Evolutionary conservation across 2,113 vertebrate genomes (phyloP).

Genomic region (Antidorcas marsupialis): DNA sequence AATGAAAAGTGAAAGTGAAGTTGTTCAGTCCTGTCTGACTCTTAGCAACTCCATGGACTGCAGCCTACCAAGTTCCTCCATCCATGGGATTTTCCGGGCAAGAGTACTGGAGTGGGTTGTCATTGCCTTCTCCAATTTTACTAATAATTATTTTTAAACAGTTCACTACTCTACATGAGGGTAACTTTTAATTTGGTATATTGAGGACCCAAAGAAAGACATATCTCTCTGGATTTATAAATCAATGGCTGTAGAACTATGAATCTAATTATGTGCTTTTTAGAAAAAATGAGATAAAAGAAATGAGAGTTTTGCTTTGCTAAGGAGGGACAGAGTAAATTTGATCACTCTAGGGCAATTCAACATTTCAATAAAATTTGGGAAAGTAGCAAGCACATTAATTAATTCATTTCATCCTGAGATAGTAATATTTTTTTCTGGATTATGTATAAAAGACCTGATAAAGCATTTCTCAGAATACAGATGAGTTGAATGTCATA

Average conservation of each 20-base stretch:
- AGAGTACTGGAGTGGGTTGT: no score
- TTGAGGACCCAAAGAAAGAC: not conserved
- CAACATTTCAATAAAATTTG: slow-evolving; percentile 10
- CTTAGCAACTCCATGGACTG: no score
- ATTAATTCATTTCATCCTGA: not conserved
- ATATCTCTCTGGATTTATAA: not conserved
- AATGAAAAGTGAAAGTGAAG: no score
- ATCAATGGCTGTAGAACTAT: not conserved
- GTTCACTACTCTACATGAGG: not conserved
- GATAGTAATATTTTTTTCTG: not conserved
- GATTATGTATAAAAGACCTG: not conserved
- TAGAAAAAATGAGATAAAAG: not conserved
- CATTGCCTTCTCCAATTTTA: not conserved
- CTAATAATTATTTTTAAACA: not conserved
- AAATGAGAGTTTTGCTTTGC: not conserved
- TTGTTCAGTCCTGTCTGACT: no score
- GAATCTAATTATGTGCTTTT: not conserved
- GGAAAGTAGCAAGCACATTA: not conserved
- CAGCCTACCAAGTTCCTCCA: no score
- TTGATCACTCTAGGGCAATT: not conserved
- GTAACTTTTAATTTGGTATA: not conserved
- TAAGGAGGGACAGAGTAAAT: not conserved
- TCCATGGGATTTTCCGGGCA: no score
- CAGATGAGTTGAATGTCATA: not conserved
- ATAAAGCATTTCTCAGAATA: not conserved